Conservation (phyloP, 64 coral and sea anemone genomes). For the Montipora capricornis region DNA sequence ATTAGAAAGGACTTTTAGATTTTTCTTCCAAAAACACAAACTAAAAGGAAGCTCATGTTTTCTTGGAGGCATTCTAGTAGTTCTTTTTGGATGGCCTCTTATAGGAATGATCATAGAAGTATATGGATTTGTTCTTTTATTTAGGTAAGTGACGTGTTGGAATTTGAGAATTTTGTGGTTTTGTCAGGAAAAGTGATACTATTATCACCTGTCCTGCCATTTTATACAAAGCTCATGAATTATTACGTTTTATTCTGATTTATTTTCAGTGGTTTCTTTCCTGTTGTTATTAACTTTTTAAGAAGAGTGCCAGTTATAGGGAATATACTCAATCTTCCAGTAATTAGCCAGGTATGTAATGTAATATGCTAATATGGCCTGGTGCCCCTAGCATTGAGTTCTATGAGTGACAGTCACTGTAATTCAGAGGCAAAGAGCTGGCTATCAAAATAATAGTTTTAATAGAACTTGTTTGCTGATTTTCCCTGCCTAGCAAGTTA, state of each 20-base stretch:
- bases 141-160: slow-evolving; percentile 80
- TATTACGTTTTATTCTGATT: not conserved
- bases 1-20: slow-evolving; percentile 99
- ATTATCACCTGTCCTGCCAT: too few relatives aligned
- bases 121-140: slow-evolving; percentile 97
- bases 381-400: too few relatives aligned
- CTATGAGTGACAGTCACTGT: too few relatives aligned
- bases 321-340: slow-evolving; percentile 93
- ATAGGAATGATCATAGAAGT: slow-evolving; percentile 97
- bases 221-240: too few relatives aligned
- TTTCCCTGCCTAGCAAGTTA: too few relatives aligned
- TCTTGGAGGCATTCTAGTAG: slow-evolving; percentile 94
- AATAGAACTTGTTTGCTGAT: too few relatives aligned
- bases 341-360: slow-evolving; percentile 84
- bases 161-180: not conserved
- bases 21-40: slow-evolving; percentile 99
- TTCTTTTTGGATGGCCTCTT: slow-evolving; percentile 95
- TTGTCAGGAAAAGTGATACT: not conserved
- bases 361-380: too few relatives aligned
- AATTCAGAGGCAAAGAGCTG: too few relatives aligned
- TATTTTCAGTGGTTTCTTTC: slow-evolving; percentile 88
- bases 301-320: slow-evolving; percentile 99
- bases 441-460: too few relatives aligned
- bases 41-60: slow-evolving; percentile 94
- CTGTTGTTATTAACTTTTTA: slow-evolving; percentile 98